Evolutionary conservation across 1,140 invertebrate species (phyloP), one percentile per base, ranked within the genome.

Genomic region (Anadara kagoshimensis): DNA sequence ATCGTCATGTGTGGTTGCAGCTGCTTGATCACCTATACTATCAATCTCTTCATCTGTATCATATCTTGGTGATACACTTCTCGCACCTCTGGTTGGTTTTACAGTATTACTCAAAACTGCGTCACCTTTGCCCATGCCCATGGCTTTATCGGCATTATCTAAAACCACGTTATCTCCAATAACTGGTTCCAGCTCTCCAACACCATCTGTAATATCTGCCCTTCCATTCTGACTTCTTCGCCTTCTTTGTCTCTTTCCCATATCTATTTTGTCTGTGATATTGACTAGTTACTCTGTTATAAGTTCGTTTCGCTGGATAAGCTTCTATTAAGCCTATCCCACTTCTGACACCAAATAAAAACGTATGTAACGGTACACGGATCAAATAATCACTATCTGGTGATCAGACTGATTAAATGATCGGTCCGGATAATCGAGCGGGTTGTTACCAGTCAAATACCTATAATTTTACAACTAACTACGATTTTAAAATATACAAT

Each of bases 261-360:
- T 53, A 14, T 53, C 8, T 53, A 53, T 11, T 11, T 53, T 53
- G 16, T 7, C 22, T n/a, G 5, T 53, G 18, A 20, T 7, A 11
- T 11, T 8, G 18, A n/a, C 5, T n/a, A n/a, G n/a, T n/a, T n/a
- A n/a, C n/a, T n/a, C n/a, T n/a, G n/a, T n/a, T n/a, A n/a, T n/a
- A n/a, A n/a, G n/a, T n/a, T 53, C 51, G 51, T 53, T n/a, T 53
- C 10, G 22, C 51, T 53, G 51, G 51, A 53, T 53, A 53, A 14
- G 16, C 51, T 53, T 7, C 16, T 11, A 11, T 7, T n/a, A 5
- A n/a, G 51, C 16, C 16, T 53, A 53, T 53, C 51, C 51, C 51
- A 53, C 51, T 20, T 14, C 22, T 57, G 54, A 8, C 54, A 57
- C 54, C 54, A 57, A 57, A 24, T 57, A 8, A 49, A 49, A 49